Conservation (phyloP, 2,113 vertebrate species). For the Amblyopsis rosae region DNA sequence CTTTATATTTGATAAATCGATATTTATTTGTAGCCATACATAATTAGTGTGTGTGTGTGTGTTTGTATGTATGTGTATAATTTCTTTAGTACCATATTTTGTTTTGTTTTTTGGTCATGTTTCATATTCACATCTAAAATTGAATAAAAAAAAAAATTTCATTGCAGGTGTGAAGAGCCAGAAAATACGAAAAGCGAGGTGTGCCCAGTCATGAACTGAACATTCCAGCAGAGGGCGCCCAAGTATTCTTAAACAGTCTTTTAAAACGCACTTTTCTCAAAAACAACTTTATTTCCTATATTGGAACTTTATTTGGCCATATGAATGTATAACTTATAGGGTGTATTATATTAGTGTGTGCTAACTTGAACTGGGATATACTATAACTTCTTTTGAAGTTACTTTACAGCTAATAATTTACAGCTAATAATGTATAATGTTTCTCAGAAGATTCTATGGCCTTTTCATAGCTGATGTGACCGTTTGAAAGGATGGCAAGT, state of each 20-base stretch:
- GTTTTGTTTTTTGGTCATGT: background rate
- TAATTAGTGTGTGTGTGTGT: background rate
- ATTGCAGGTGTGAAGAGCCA: conserved; percentile 37
- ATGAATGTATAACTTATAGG: background rate
- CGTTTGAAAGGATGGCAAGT: no score
- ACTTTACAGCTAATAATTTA: no score
- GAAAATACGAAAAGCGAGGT: background rate
- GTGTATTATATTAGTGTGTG: background rate
- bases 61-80: background rate
- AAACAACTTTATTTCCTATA: no score
- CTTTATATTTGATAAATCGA: no score
- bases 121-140: background rate
- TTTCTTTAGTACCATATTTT: background rate
- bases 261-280: no score
- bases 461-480: no score
- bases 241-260: no score
- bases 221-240: background rate
- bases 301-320: background rate
- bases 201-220: conserved; percentile 43
- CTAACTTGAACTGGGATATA: no score
- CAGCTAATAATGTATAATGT: background rate
- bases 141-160: background rate
- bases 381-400: no score
- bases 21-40: no score
- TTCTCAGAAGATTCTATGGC: background rate